phyloP scores from a whole-genome alignment of 2,113 vertebrate genomes.

The Sinocyclocheilus anshuiensis region DNA sequence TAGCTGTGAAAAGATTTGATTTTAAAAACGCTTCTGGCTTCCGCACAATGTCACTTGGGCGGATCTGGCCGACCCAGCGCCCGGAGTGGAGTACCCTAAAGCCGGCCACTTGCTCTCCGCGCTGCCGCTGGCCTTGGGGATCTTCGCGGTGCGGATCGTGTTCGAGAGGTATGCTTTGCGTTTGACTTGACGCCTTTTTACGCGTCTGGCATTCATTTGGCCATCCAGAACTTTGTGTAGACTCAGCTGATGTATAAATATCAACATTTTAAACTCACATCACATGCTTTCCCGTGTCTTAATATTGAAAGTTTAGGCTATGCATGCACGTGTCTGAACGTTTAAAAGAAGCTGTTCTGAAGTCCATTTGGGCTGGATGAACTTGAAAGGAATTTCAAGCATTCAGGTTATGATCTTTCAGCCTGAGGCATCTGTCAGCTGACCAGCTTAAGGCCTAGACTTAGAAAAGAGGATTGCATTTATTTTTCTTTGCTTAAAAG shows the following conservation, averaged over 20 bases:
- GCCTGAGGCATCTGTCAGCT: slow-evolving; percentile 34
- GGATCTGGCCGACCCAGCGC: slow-evolving; percentile 82
- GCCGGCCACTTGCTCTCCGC: slow-evolving; percentile 81
- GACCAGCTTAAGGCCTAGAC: slow-evolving; percentile 33
- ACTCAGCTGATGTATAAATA: neutral
- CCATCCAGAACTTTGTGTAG: too few species aligned
- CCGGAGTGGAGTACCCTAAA: slow-evolving; percentile 82
- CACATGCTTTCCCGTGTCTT: neutral
- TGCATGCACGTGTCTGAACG: neutral
- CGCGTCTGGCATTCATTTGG: neutral
- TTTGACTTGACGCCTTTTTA: neutral
- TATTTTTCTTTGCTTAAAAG: neutral
- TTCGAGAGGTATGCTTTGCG: slow-evolving; percentile 87
- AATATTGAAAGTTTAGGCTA: neutral
- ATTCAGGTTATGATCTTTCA: neutral
- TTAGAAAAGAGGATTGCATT: slow-evolving; percentile 21
- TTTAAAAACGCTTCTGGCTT: slow-evolving; percentile 95
- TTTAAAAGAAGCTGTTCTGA: neutral
- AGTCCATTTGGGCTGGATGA: neutral
- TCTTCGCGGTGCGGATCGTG: slow-evolving; percentile 85
- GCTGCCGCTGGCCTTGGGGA: slow-evolving; percentile 84
- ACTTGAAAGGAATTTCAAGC: neutral
- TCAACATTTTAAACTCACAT: neutral
- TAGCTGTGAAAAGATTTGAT: too few species aligned
- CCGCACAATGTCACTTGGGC: slow-evolving; percentile 95